Evolutionary conservation across 2,888 invertebrate genomes (phyloP), one percentile per base, ranked within the genome.

Genomic region (Scotopteryx bipunctaria): DNA sequence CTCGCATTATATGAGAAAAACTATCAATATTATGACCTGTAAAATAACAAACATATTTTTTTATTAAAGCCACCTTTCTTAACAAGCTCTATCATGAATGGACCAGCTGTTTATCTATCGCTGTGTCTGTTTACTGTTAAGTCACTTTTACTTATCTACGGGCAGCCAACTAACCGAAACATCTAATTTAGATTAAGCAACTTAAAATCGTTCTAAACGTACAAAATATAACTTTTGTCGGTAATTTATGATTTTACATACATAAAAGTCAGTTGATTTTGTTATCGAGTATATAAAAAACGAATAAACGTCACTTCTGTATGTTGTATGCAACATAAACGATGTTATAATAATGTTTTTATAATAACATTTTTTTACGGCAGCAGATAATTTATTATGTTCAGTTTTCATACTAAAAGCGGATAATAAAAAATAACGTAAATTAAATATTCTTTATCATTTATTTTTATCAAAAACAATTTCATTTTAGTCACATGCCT

Each of bases 101-200:
- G 37, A 35, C 43, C 35, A 43, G 27, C 40, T 33, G 2, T 14
- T 5, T 1, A 0, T 5, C 15, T 5, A 27, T 5, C 47, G 47
- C 29, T 31, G 29, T 6, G 61, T 61, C 54, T 76, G 77, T 81
- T 83, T 79, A 81, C 83, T 79, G 83, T 81, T 83, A 78, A 56
- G 67, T 71, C 74, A 78, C 77, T 83, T 74, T 69, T 61, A 66
- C 47, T 77, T 78, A 74, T 81, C 77, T 56, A 66, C 58, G 66
- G 61, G 63, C 67, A 63, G 60, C 65, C 69, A 66, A 74, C 59
- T 64, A 56, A 62, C 63, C 58, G 59, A 67, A 70, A 70, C 66
- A 66, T 69, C 73, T 73, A 73, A 76, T 82, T 79, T 75, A 80
- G 76, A 80, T 81, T 76, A 73, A 63, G 55, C 62, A 57, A 56